Evolutionary conservation across 1,140 invertebrate genomes (phyloP).

Genomic region (Micrasema longulum): DNA sequence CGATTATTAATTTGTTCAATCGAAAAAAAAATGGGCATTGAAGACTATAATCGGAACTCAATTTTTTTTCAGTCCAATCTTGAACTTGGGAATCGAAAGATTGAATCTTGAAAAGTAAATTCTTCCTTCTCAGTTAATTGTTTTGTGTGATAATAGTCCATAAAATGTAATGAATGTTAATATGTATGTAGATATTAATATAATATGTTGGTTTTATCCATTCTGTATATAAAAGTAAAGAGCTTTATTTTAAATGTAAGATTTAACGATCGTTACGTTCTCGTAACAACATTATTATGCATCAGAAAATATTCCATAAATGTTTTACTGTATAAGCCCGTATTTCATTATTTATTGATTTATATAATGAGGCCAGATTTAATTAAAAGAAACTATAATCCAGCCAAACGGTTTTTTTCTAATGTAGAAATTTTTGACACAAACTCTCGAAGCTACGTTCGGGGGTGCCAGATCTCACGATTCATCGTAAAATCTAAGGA

Average conservation of each 20-base stretch:
- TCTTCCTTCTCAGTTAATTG: constrained; percentile 13
- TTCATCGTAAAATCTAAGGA: too few relatives aligned
- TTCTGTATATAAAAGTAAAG: constrained; percentile 47
- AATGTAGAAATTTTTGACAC: too few relatives aligned
- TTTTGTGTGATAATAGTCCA: constrained; percentile 43
- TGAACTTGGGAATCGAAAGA: too few relatives aligned
- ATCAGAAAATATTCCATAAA: constrained; percentile 54
- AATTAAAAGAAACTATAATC: too few relatives aligned
- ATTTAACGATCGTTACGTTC: constrained; percentile 44
- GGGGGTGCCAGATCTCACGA: too few relatives aligned
- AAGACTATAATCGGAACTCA: too few relatives aligned
- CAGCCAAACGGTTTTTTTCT: too few relatives aligned
- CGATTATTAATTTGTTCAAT: too few relatives aligned
- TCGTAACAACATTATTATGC: constrained; percentile 45
- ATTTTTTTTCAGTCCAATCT: too few relatives aligned
- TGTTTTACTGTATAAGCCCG: constrained; percentile 48
- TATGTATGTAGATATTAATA: constrained; percentile 19
- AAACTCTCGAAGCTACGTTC: too few relatives aligned
- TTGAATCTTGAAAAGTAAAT: too few relatives aligned
- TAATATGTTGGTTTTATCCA: constrained; percentile 36
- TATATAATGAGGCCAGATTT: neutral
- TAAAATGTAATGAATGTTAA: constrained; percentile 37
- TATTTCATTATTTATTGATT: neutral
- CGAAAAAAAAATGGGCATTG: too few relatives aligned
- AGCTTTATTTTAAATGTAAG: constrained; percentile 49